A percentile compares a stretch with the other conserved stretches of the same genome.
Evolutionary conservation across 92 coral and sea anemone species (phyloP).

Genomic region (Epizoanthus scotinus): DNA sequence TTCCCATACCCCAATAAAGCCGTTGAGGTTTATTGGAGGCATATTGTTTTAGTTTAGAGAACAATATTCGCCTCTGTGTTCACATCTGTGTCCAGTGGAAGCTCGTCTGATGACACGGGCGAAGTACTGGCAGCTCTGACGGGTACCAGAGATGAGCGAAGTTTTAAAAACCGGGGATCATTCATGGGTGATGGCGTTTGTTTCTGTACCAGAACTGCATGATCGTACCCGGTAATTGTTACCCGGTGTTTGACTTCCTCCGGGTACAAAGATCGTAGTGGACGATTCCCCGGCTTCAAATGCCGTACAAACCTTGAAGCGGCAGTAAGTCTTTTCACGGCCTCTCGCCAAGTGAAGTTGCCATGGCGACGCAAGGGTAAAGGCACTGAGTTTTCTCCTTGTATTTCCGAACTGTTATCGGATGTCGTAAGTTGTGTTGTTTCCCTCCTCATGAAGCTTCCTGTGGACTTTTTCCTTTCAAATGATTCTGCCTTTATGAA

Average conservation of each 20-base stretch:
- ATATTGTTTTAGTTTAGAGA: too few relatives aligned
- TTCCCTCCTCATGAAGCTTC: background rate
- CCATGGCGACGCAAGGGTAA: constrained; percentile 24
- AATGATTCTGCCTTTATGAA: background rate
- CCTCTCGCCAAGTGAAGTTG: constrained; percentile 29
- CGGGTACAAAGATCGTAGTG: background rate
- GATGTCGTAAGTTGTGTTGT: background rate
- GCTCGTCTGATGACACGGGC: background rate
- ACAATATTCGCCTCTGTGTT: too few relatives aligned
- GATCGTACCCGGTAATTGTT: background rate
- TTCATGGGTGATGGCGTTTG: background rate
- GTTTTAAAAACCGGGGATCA: constrained; percentile 4
- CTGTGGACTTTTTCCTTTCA: background rate
- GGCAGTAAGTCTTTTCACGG: constrained; percentile 15
- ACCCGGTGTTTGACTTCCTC: constrained; percentile 3
- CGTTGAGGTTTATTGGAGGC: too few relatives aligned
- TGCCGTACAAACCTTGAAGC: constrained; percentile 25
- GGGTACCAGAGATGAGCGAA: constrained; percentile 5
- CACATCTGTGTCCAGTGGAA: background rate
- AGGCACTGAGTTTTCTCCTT: background rate
- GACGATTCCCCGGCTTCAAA: constrained; percentile 25
- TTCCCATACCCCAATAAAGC: too few relatives aligned
- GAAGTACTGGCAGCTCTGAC: background rate
- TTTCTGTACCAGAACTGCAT: background rate
- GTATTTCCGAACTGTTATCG: background rate